phyloP scores from a whole-genome alignment of 2,888 invertebrate genomes.

The Pollenia labialis region DNA sequence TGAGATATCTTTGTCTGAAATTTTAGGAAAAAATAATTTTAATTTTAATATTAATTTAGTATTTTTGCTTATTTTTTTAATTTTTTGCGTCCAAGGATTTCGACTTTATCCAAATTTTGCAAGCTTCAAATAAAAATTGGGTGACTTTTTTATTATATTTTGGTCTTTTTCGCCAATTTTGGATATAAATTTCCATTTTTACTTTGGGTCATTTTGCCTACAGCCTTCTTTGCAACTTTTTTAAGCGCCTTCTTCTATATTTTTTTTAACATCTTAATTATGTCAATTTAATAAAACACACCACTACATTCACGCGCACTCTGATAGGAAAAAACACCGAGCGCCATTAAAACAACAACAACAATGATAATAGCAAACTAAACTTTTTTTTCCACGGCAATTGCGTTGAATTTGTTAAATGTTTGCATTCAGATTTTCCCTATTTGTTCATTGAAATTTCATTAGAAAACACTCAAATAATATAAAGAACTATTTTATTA shows the following conservation, averaged over 20 bases:
- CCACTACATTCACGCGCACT: not conserved
- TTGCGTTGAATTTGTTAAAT: not conserved
- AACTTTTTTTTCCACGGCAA: not conserved
- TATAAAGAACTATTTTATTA: not conserved
- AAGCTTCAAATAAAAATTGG: too few species aligned
- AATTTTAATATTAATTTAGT: too few species aligned
- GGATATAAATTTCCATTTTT: too few species aligned
- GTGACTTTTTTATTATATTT: too few species aligned
- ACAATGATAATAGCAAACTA: not conserved
- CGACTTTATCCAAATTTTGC: too few species aligned
- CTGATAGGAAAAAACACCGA: not conserved
- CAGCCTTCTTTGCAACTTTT: not conserved
- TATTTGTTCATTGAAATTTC: not conserved
- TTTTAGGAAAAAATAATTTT: too few species aligned
- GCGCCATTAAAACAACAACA: constrained; percentile 12
- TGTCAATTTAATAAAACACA: not conserved
- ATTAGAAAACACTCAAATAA: not conserved
- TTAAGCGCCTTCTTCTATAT: not conserved
- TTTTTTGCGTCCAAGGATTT: too few species aligned
- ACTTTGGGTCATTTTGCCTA: too few species aligned
- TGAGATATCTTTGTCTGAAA: too few species aligned
- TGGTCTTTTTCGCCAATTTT: too few species aligned
- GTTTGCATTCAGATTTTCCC: not conserved
- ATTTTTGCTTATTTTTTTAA: too few species aligned
- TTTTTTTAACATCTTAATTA: not conserved